phyloP scores from a whole-genome alignment of 2,113 vertebrate genomes.

The Lepisosteus osseus region DNA sequence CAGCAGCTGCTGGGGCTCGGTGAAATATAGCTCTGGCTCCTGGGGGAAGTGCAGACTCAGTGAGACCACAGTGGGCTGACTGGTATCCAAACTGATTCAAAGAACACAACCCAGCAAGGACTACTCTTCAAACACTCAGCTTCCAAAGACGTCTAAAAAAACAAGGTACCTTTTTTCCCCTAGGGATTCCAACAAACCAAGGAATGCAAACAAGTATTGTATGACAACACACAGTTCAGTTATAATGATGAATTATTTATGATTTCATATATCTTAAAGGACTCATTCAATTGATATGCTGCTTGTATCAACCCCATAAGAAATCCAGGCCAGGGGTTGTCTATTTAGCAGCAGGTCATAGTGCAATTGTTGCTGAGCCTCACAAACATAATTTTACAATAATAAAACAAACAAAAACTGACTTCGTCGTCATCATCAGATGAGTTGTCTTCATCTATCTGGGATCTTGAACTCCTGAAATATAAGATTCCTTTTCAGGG shows the following conservation, averaged over 20 bases:
- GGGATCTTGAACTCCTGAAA: conserved; percentile 34
- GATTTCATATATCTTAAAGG: too few species aligned
- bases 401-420: conserved; percentile 2
- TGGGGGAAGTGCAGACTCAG: conserved; percentile 26
- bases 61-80: background rate
- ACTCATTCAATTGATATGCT: too few species aligned
- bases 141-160: background rate
- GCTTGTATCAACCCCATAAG: too few species aligned
- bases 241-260: too few species aligned
- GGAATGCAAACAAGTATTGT: background rate
- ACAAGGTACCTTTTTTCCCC: too few species aligned
- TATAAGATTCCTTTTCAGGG: background rate
- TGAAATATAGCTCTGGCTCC: conserved; percentile 79
- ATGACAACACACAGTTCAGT: too few species aligned
- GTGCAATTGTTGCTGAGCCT: too few species aligned
- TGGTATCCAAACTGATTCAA: background rate
- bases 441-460: conserved; percentile 32
- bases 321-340: too few species aligned
- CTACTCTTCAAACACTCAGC: background rate
- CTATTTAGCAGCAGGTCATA: too few species aligned
- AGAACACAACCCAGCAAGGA: background rate
- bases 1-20: conserved; percentile 82
- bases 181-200: too few species aligned
- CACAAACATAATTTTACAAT: too few species aligned
- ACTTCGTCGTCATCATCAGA: conserved; percentile 53